Conservation (phyloP, 2,797 vertebrate genomes). For the Streptopelia turtur region DNA sequence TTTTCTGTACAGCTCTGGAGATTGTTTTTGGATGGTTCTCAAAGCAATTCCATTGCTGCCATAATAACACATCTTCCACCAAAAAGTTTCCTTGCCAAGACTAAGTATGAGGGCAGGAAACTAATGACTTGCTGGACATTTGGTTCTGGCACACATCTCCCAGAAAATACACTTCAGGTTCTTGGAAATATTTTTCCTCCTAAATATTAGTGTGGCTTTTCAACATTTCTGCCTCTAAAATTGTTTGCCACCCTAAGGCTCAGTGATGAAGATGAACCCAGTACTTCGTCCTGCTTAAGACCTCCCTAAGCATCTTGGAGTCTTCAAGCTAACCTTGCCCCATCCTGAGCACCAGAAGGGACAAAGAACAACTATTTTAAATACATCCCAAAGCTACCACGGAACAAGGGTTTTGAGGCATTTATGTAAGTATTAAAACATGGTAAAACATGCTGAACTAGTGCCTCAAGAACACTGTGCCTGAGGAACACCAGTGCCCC, state of each 20-base stretch:
- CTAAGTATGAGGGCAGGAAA: not conserved
- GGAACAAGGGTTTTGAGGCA: not conserved
- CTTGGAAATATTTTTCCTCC: not conserved
- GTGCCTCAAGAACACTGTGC: not conserved
- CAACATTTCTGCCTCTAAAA: not conserved
- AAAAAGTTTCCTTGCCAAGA: constrained; percentile 10
- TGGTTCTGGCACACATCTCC: not conserved
- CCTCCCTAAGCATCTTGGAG: not conserved
- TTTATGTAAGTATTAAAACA: not conserved
- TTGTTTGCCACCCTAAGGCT: not conserved
- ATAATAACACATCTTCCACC: constrained; percentile 34
- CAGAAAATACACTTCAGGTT: not conserved
- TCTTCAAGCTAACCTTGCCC: not conserved
- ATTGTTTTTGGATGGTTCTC: constrained; percentile 45
- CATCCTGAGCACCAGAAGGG: not conserved
- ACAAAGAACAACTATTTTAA: not conserved
- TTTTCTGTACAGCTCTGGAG: constrained; percentile 5
- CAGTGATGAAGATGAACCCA: not conserved
- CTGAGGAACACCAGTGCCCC: too few species aligned
- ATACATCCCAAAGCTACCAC: not conserved
- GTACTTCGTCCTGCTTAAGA: not conserved
- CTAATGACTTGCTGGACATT: constrained; percentile 23
- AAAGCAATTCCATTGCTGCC: constrained; percentile 39
- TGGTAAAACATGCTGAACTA: not conserved
- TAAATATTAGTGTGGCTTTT: not conserved